A percentile compares a stretch with the other conserved stretches of the same genome.
Evolutionary conservation across 1,140 invertebrate genomes (phyloP).

Genomic region (Artemia franciscana): DNA sequence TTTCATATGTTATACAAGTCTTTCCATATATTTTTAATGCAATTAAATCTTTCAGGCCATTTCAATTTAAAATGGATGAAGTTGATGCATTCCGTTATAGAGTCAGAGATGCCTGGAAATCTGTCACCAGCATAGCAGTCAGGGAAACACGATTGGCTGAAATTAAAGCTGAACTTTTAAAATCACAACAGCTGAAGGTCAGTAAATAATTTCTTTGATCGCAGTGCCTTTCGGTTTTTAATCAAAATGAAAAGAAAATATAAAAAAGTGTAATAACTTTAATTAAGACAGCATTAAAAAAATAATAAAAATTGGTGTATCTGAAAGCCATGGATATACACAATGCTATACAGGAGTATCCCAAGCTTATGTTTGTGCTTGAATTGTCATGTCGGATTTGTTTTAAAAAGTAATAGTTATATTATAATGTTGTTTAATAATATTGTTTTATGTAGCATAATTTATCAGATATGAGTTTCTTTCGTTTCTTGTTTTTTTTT

Average conservation of each 20-base stretch:
- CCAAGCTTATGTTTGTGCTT: too few relatives aligned
- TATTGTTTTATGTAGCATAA: slow-evolving; percentile 1
- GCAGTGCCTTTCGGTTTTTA: not conserved
- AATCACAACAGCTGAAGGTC: slow-evolving; percentile 74
- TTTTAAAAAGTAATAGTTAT: not conserved
- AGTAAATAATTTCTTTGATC: slow-evolving; percentile 4
- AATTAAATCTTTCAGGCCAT: slow-evolving; percentile 38
- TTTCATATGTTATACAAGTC: too few relatives aligned
- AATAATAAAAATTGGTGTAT: too few relatives aligned
- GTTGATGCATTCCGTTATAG: slow-evolving; percentile 86
- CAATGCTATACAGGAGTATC: too few relatives aligned
- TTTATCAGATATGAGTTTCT: not conserved
- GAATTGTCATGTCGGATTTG: too few relatives aligned
- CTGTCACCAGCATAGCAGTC: slow-evolving; percentile 74
- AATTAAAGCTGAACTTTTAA: slow-evolving; percentile 81
- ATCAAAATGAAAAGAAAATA: slow-evolving; percentile 2
- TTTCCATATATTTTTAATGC: too few relatives aligned
- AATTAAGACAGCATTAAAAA: not conserved
- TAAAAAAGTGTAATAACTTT: not conserved
- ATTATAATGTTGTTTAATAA: slow-evolving; percentile 1
- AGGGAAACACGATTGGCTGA: slow-evolving; percentile 80
- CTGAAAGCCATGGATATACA: too few relatives aligned
- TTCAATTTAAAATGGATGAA: slow-evolving; percentile 81
- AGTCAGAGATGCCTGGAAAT: slow-evolving; percentile 75
- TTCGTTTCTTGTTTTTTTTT: too few relatives aligned